phyloP scores from a whole-genome alignment of 2,113 vertebrate genomes.

The Monopterus albus region DNA sequence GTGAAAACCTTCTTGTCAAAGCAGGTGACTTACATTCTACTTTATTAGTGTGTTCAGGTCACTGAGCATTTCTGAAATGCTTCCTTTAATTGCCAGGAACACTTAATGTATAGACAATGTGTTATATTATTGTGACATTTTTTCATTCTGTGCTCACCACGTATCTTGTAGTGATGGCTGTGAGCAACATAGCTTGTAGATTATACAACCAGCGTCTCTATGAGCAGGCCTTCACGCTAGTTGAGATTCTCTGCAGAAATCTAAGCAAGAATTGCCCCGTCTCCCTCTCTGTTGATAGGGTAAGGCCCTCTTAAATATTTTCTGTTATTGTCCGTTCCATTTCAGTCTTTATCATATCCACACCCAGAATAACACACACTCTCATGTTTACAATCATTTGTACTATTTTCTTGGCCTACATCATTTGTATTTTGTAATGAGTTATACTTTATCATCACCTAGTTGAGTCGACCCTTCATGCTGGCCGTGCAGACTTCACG shows the following conservation, averaged over 20 bases:
- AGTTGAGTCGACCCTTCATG: constrained; percentile 87
- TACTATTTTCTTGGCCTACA: neutral
- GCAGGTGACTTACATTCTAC: constrained; percentile 80
- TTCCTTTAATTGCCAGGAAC: neutral
- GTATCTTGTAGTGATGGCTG: constrained; percentile 76
- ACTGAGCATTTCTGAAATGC: neutral
- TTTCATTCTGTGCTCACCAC: neutral
- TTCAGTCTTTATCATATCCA: neutral
- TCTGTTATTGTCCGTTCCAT: neutral
- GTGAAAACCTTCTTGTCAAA: constrained; percentile 81
- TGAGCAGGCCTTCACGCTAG: constrained; percentile 80
- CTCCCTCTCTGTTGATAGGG: constrained; percentile 83
- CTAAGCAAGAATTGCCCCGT: constrained; percentile 67
- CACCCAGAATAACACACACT: neutral
- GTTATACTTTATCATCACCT: neutral
- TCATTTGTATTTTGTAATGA: neutral
- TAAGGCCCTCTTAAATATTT: constrained; percentile 55
- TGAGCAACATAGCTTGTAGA: constrained; percentile 86
- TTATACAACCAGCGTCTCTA: constrained; percentile 87
- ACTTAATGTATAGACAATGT: neutral
- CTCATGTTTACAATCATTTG: neutral
- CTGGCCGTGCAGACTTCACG: constrained; percentile 86
- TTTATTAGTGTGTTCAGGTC: neutral
- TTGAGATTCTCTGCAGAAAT: constrained; percentile 82
- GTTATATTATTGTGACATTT: neutral